Evolutionary conservation across 2,797 vertebrate species (phyloP), one percentile per base, ranked within the genome.

Genomic region (Typhlichthys subterraneus): DNA sequence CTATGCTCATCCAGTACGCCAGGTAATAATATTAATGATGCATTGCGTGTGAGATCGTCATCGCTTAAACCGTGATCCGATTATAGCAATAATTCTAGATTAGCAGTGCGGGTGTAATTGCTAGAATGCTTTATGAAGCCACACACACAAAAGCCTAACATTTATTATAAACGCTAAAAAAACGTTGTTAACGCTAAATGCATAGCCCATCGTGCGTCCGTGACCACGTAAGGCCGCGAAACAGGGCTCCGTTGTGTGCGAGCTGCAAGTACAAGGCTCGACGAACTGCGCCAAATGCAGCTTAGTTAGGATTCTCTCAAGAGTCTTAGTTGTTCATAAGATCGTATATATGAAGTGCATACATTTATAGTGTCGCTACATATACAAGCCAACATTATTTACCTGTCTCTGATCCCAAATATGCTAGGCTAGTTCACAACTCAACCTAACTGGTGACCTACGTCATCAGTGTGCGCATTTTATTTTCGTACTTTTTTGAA

Each of bases 391-490:
- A 2, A 10, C 2, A 0, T 31, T 19, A 57, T 61, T 86, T 87
- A 90, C 89, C 88, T 85, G 59, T 61, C 75, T 46, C 70, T 55
- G 19, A 50, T 15, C 12, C 46, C 63, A 58, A 59, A 47, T 13
- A 42, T 72, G 53, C 59, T 55, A 58, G 56, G 73, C 57, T 50
- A 84, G 73, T 80, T 81, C 69, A 72, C 67, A 57, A 45, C 2
- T 59, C 59, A 61, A 63, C 49, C 38, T 15, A 19, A 67, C 50
- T 7, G 10, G 7, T 9, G 53, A 0, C 0, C 0, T 1, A 14
- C 78, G 77, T 90, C 86, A 88, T 75, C 5, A 1, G 1, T 13
- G 19, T 15, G 79, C 85, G 85, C 55, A 0, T 38, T 5, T 38
- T 38, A 5, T 38, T 38, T 38, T 7, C 6, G 7, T 38, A 5